Conservation (phyloP, 2,797 vertebrate genomes). For the Myotis findleyi region DNA sequence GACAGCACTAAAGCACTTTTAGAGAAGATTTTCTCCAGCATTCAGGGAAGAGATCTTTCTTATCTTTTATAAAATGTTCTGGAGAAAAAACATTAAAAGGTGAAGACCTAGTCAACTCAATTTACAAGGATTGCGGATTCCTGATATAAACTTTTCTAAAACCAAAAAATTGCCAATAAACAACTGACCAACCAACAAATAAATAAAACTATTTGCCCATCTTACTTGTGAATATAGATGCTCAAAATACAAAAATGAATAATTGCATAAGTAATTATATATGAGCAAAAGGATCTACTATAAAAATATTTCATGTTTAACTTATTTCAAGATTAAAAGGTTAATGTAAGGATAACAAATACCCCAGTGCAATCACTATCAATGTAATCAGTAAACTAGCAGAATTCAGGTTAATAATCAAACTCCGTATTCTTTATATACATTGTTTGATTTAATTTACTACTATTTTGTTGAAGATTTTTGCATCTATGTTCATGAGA, state of each 20-base stretch:
- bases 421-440: background rate
- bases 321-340: background rate
- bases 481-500: background rate
- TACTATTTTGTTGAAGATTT: background rate
- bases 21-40: background rate
- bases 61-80: constrained; percentile 27
- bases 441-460: background rate
- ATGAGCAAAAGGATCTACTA: background rate
- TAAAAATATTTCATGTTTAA: background rate
- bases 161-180: background rate
- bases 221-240: background rate
- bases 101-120: background rate
- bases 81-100: background rate
- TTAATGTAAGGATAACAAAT: background rate
- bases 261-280: background rate
- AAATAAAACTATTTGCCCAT: background rate
- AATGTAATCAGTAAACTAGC: background rate
- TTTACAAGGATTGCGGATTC: background rate
- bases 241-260: background rate
- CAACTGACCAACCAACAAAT: background rate
- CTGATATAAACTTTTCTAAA: background rate
- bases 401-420: background rate
- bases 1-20: background rate
- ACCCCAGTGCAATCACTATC: background rate
- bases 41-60: background rate